Evolutionary conservation across 1,140 invertebrate genomes (phyloP).

Genomic region (Leptoteleia sp.): DNA sequence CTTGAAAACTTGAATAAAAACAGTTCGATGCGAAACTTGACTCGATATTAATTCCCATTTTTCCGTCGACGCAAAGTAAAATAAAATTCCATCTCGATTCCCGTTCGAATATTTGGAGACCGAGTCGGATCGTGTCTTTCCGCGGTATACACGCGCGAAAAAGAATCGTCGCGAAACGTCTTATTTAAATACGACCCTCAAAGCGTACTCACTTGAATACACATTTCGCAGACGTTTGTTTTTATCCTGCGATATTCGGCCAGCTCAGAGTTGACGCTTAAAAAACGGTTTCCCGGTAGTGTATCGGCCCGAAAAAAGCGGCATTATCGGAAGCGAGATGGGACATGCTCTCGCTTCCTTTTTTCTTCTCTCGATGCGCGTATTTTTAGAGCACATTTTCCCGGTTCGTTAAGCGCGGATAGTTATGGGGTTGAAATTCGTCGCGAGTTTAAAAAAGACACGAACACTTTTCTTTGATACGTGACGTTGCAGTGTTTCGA

Average conservation of each 20-base stretch:
- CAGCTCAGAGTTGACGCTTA: conserved; percentile 30
- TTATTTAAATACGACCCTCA: conserved; percentile 49
- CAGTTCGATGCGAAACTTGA: no score
- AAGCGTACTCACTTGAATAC: conserved; percentile 52
- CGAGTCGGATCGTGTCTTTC: conserved; percentile 25
- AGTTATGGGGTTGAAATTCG: no score
- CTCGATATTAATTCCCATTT: no score
- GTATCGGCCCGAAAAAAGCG: conserved; percentile 17
- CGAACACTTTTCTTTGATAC: no score
- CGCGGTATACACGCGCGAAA: conserved; percentile 7
- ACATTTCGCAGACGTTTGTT: conserved; percentile 52
- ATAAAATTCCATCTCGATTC: conserved; percentile 26
- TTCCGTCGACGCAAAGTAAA: no score
- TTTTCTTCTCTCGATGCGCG: conserved; percentile 20
- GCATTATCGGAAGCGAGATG: conserved; percentile 33
- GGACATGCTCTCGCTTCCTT: conserved; percentile 7
- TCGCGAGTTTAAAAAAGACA: no score
- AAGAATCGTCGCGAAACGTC: conserved; percentile 40
- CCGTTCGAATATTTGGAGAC: conserved; percentile 14
- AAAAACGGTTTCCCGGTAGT: conserved; percentile 40
- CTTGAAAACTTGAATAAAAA: no score
- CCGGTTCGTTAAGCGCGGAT: conserved; percentile 39
- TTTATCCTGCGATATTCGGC: conserved; percentile 39
- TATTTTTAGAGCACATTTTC: conserved; percentile 44
- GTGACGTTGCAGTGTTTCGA: no score